Evolutionary conservation across 2,113 vertebrate species (phyloP).

Genomic region (Mus musculus): DNA sequence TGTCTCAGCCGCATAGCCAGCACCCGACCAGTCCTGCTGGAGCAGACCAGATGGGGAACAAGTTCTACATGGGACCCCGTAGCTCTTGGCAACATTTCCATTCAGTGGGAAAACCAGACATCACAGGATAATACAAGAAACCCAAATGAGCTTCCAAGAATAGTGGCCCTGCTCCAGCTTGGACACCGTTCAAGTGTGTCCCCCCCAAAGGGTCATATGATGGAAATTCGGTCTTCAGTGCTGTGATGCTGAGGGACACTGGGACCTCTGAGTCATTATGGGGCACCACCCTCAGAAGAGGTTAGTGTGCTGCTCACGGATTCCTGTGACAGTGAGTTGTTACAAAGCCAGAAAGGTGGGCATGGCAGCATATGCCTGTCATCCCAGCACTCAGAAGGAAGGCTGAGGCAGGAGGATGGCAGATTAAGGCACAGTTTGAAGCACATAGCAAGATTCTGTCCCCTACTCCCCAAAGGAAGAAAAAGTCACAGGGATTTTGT

Average conservation of each 20-base stretch:
- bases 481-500: not conserved
- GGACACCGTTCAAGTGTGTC: not conserved
- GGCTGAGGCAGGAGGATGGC: not conserved
- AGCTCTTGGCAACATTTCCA: not conserved
- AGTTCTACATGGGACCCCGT: not conserved
- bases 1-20: not conserved
- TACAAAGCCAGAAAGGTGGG: not conserved
- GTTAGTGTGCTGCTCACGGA: too few relatives aligned
- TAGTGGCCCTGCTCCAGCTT: not conserved
- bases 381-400: not conserved
- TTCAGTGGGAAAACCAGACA: too few relatives aligned
- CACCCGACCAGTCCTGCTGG: not conserved
- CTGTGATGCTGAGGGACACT: not conserved
- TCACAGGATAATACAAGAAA: not conserved
- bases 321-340: not conserved
- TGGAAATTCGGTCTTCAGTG: not conserved
- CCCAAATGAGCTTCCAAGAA: not conserved
- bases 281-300: not conserved
- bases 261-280: too few relatives aligned
- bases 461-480: too few relatives aligned
- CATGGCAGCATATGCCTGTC: not conserved
- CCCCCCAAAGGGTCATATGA: not conserved
- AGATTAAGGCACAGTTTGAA: not conserved
- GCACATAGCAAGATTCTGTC: not conserved
- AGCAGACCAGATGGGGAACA: not conserved